phyloP scores from a whole-genome alignment of 2,113 vertebrate species.

The Crotalus horridus region DNA sequence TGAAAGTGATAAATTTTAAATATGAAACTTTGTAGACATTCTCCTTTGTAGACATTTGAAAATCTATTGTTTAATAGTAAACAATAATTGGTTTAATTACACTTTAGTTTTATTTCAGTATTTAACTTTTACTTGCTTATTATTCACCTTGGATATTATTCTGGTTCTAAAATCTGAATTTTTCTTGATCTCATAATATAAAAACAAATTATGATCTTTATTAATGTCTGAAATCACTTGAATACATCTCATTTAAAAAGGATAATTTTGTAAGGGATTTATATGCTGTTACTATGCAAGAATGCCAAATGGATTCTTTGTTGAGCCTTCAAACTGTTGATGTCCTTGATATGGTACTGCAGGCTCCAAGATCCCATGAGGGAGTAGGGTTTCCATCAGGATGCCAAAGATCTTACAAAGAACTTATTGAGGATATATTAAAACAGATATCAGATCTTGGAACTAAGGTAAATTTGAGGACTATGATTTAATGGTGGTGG shows the following conservation, averaged over 20 bases:
- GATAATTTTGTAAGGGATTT: slow-evolving; percentile 8
- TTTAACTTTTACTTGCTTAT: not conserved
- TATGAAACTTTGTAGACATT: not conserved
- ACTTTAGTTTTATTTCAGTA: not conserved
- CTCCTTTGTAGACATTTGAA: not conserved
- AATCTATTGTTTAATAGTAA: not conserved
- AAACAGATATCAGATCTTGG: slow-evolving; percentile 89
- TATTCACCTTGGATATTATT: not conserved
- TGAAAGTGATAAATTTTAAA: not conserved
- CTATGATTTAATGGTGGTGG: slow-evolving; percentile 12
- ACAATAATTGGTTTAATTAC: not conserved
- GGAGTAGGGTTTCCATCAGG: slow-evolving; percentile 89
- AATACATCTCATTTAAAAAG: not conserved
- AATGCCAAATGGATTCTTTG: not conserved
- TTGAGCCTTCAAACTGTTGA: slow-evolving; percentile 55
- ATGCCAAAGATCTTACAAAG: slow-evolving; percentile 74
- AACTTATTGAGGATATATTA: slow-evolving; percentile 84
- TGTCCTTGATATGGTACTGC: slow-evolving; percentile 85
- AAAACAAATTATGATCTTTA: not conserved
- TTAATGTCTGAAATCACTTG: not conserved
- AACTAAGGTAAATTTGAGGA: slow-evolving; percentile 82
- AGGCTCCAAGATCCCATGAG: slow-evolving; percentile 82
- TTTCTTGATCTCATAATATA: not conserved
- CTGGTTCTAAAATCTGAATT: not conserved
- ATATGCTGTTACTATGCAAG: not conserved